A percentile compares a stretch with the other conserved stretches of the same genome.
phyloP scores from a whole-genome alignment of 2,888 invertebrate genomes.

The Ormyrus nitidulus region DNA sequence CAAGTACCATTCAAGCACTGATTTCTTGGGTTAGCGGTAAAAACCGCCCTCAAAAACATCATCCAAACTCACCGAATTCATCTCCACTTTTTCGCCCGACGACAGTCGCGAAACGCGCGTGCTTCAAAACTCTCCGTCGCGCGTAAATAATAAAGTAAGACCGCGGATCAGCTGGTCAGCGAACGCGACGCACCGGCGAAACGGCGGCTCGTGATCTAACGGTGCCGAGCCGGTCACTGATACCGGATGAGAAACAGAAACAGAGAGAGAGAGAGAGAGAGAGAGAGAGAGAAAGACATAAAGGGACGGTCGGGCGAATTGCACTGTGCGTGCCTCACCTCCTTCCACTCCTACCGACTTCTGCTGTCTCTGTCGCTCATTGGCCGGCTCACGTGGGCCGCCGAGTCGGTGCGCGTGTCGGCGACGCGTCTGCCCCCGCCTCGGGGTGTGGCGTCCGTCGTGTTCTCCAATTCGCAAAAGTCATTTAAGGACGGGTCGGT shows the following conservation, averaged over 20 bases:
- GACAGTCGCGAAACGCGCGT: not conserved
- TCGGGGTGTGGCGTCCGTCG: slow-evolving; percentile 4
- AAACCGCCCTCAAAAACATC: not conserved
- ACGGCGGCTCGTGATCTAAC: not conserved
- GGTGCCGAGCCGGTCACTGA: slow-evolving; percentile 4
- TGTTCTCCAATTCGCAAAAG: not conserved
- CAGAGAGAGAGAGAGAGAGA: not conserved
- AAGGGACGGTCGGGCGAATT: not conserved
- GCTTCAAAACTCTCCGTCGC: not conserved
- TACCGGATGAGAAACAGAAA: not conserved
- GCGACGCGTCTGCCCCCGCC: slow-evolving; percentile 3
- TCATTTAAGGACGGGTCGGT: not conserved
- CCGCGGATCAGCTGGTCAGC: too few relatives aligned
- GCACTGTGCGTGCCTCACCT: not conserved
- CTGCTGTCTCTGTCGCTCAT: not conserved
- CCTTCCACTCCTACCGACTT: not conserved
- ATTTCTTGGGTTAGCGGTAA: not conserved
- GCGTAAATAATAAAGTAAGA: not conserved
- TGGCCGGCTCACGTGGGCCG: slow-evolving; percentile 5
- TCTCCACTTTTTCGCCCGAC: not conserved
- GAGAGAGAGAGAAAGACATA: not conserved
- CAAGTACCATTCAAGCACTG: not conserved
- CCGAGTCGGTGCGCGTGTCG: not conserved
- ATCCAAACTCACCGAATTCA: not conserved
- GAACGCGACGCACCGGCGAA: too few relatives aligned